A percentile compares a stretch with the other conserved stretches of the same genome.
Conservation (phyloP, 2,113 vertebrate genomes). For the Vanacampus margaritifer region DNA sequence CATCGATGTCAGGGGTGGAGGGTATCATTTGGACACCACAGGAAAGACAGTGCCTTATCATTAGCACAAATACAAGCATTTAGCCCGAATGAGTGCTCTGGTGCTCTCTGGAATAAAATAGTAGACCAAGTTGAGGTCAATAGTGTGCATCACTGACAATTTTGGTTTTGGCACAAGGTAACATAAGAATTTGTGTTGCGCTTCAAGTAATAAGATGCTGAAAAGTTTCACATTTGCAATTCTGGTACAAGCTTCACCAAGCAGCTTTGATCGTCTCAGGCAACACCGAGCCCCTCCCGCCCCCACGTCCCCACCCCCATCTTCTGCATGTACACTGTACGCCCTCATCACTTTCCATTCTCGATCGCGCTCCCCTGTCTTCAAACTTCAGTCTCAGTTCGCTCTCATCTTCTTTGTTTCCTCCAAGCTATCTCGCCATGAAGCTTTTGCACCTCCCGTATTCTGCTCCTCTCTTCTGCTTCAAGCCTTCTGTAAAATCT, state of each 20-base stretch:
- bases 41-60: conserved; percentile 47
- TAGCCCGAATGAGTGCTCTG: conserved; percentile 23
- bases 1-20: conserved; percentile 49
- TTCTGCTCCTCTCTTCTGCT: conserved; percentile 29
- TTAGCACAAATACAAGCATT: conserved; percentile 34
- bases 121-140: conserved; percentile 18
- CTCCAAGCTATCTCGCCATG: conserved; percentile 51
- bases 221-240: conserved; percentile 15
- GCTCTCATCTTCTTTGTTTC: conserved; percentile 61
- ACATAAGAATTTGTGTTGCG: conserved; percentile 10
- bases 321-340: conserved; percentile 29
- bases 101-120: conserved; percentile 23
- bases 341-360: conserved; percentile 53
- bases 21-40: conserved; percentile 57
- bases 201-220: conserved; percentile 1
- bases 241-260: conserved; percentile 13
- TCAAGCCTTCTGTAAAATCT: conserved; percentile 47
- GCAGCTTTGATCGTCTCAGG: conserved; percentile 22
- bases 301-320: conserved; percentile 25
- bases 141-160: conserved; percentile 24
- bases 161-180: conserved; percentile 16
- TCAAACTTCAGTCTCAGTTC: conserved; percentile 52
- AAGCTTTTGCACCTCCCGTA: conserved; percentile 52
- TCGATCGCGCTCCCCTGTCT: conserved; percentile 56
- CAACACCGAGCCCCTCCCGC: conserved; percentile 24